Base-by-base conservation (phyloP, 2,797 vertebrate genomes). In the Rhincodon typus region DNA sequence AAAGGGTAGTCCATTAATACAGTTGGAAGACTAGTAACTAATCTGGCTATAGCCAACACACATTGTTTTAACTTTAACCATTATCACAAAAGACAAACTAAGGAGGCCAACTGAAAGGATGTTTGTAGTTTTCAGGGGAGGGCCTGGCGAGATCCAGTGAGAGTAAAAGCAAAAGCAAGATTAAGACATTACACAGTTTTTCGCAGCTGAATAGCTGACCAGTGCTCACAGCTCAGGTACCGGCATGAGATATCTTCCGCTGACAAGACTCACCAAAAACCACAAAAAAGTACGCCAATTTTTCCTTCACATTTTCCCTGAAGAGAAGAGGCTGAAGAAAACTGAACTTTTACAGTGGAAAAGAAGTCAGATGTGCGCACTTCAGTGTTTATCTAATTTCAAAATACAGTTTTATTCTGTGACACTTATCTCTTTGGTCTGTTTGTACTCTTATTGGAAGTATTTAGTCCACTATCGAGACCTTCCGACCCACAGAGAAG, bases 101-200 rank as follows among this genome's bases (percentile, higher is more conserved):
- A 57, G 57, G 57, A 57, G 10, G 57, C 57, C 57, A 57, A 10
- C 57, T 10, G 10, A 57, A 57, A 57, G 57, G 57, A 57, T 46
- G 42, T 46, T 46, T 46, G 42, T 46, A 46, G 42, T 46, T 46
- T 46, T 46, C 21, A 53, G 53, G 46, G 82, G 82, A 34, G 95
- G 42, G 90, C 97, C 96, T 96, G 62, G 67, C 1, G 15, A 0
- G 1, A 21, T 67, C 67, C 23, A 23, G 69, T 70, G 23, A 21
- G 25, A 97, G 96, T 0, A 96, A 96, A 96, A n/a, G 30, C 38
- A 82, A 57, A 46, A 84, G 79, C 15, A 42, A 84, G 42, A 84
- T 21, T 84, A 21, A 74, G 72, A 38, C 1, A 4, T 19, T 2
- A 84, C 34, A 38, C 42, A 46, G 42, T 17, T 6, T 1, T 46